Conservation (phyloP, 2,113 vertebrate species). For the Ictidomys tridecemlineatus region DNA sequence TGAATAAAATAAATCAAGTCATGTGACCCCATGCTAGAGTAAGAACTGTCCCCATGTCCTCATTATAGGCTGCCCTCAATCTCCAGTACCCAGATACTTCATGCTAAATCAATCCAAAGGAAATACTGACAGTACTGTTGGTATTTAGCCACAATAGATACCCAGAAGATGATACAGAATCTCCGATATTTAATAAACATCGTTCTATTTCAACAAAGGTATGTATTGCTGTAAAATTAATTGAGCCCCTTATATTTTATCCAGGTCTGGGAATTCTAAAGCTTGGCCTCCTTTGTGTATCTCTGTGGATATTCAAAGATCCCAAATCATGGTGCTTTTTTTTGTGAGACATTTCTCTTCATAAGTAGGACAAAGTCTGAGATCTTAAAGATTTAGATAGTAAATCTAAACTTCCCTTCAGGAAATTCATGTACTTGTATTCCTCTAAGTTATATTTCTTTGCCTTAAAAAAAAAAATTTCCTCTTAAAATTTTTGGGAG, state of each 20-base stretch:
- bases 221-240: neutral
- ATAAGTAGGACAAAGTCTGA: conserved; percentile 46
- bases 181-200: neutral
- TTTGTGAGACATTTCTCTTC: conserved; percentile 13
- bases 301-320: conserved; percentile 23
- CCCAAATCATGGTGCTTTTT: neutral
- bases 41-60: neutral
- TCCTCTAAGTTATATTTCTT: conserved; percentile 59
- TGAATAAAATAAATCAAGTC: conserved; percentile 11
- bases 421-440: neutral
- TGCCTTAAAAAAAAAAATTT: neutral
- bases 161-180: neutral
- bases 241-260: neutral
- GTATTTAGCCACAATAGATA: neutral
- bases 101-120: neutral
- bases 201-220: neutral
- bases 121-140: neutral
- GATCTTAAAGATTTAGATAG: conserved; percentile 50
- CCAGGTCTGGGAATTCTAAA: neutral
- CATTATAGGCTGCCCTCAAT: neutral
- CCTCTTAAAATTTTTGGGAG: neutral
- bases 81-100: neutral
- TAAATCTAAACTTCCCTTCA: conserved; percentile 21
- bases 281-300: neutral
- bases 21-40: neutral